Evolutionary conservation across 2,797 vertebrate species (phyloP), one percentile per base, ranked within the genome.

Genomic region (Platyrinchus mystaceus): DNA sequence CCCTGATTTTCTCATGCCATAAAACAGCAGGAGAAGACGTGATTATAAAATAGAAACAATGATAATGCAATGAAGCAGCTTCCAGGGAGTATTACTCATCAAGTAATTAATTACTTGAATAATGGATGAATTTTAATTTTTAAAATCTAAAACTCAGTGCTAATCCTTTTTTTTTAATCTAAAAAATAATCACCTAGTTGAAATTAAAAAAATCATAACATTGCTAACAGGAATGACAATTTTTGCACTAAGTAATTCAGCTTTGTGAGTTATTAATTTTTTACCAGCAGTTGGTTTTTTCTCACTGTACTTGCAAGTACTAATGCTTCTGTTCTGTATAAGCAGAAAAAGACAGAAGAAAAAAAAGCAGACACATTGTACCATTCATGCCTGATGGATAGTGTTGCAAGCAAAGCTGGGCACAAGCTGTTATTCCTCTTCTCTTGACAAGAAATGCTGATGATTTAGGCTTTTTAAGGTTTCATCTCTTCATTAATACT

Each of bases 61-160:
- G 21, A 34, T 69, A 82, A 69, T 14, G 12, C 41, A 63, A 1
- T 37, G 26, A 73, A 84, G 52, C 28, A 66, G 26, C 50, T 90
- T 90, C 59, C 43, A 82, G 73, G 52, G 28, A 82, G 14, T 36
- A 49, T 83, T 84, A 82, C 20, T 84, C 37, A 60, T 62, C 59
- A 70, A 87, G 37, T 89, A 70, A 74, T 67, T 88, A 76, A 87
- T 60, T 69, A 70, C 27, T 71, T 87, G 34, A 87, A 73, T 79
- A 90, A 92, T 60, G 7, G 34, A 49, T 64, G 14, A 60, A 71
- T 80, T 90, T 87, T 44, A 46, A 39, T 87, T 90, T 92, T 89
- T 74, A 34, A 89, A 87, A 70, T 36, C 44, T 63, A 64, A 58
- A 89, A 12, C 17, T 63, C 15, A 1, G 9, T 41, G 23, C 20